Base-by-base conservation (phyloP, 2,797 vertebrate genomes). In the Sebastes nivosus region DNA sequence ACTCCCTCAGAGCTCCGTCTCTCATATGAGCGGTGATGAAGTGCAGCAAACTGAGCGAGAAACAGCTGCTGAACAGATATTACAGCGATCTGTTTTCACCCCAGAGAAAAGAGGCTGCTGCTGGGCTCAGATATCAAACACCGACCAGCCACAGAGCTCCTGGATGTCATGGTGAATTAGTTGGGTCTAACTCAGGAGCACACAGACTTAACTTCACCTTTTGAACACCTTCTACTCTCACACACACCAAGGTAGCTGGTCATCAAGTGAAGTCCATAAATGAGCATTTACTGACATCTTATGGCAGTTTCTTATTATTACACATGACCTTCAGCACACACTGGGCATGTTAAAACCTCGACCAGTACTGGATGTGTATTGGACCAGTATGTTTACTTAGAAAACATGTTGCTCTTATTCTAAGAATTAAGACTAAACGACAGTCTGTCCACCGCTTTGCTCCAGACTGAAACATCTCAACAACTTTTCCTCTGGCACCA, bases 1-100 rank as follows among this genome's bases (percentile, higher is more conserved):
- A 46, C 68, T 63, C 75, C 83, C 83, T 67, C 52, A 6, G 79
- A 55, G 82, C 77, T 7, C 34, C 10, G 11, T 32, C 59, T 68
- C 63, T 75, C 77, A 27, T 68, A 20, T 36, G 50, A 79, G 65
- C 32, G 1, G 25, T 65, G 81, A 74, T 66, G 75, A 34, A 80
- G 76, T 50, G 63, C 57, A 24, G 46, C 79, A 54, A 72, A 64
- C 30, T 30, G 61, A 80, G 80, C 27, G 11, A 69, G 76, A 77
- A 65, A 30, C 90, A 89, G 83, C 90, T 88, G 88, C 82, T 5
- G 9, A n/a, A 6, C 54, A 65, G 57, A 84, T 75, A 84, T 87
- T 76, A 78, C 60, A 80, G 36, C 4, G 50, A 79, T 85, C 65
- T 65, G 72, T 72, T 85, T 76, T 76, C 72, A 75, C 68, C 55